Evolutionary conservation across 2,888 invertebrate genomes (phyloP), one percentile per base, ranked within the genome.

Genomic region (Lepidonotus clava): DNA sequence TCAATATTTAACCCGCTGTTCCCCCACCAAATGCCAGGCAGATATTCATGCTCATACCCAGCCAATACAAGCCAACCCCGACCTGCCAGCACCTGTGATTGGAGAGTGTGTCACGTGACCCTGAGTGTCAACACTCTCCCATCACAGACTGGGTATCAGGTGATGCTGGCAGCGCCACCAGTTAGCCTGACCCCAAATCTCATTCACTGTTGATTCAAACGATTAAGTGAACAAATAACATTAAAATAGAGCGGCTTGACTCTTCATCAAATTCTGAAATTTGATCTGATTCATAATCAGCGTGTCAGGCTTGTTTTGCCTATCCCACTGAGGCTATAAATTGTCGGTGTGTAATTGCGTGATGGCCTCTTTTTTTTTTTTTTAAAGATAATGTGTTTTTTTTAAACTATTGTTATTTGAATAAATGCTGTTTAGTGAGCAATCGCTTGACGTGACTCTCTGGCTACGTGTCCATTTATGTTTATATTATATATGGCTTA

Each of bases 161-260:
- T 71, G 71, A 18, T 38, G 71, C 14, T 71, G 71, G 71, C 5
- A 38, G 38, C 71, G 71, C 21, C 71, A 21, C n/a, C 38, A 11
- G 34, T 34, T 38, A 18, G 36, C 36, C 71, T 18, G 14, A 11
- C 14, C 56, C 4, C 71, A 71, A 71, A 71, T 71, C 71, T 38
- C 71, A 71, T 71, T 34, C 71, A 21, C 71, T 71, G 71, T 71
- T 71, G 71, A 38, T 71, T 71, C 71, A 71, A 38, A 38, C 71
- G 71, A 71, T 71, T 71, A 71, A 38, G 34, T 21, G 71, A 71
- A 38, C 24, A 71, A 71, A 71, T 71, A 71, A 18, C 71, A 71
- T 71, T 71, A 71, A 71, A 71, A 71, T 71, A 38, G 71, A 71
- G 71, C 24, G 71, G 38, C 71, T 71, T 71, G 71, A 71, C 71